Percentiles rank a stretch among this genome's conserved stretches.
These are phyloP conservation scores for Zapornia atra DNA, from an alignment of 2,113 vertebrate genomes.

Conservation along the genomic window DNA sequence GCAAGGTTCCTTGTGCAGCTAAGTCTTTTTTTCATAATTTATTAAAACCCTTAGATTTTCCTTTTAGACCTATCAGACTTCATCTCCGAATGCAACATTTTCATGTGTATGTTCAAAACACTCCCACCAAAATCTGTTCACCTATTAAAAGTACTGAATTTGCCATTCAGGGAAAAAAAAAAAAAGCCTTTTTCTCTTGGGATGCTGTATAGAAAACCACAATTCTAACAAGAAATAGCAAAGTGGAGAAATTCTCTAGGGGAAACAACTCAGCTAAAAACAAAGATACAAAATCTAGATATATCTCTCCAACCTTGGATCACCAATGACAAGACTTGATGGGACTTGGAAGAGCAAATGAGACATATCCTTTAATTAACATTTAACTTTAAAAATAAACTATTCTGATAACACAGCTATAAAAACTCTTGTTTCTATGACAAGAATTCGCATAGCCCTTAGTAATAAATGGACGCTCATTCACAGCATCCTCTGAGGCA, in stretches of 20 bases:
- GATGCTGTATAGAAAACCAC: not conserved
- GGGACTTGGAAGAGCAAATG: not conserved
- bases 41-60: not conserved
- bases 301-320: not conserved
- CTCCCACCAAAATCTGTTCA: not conserved
- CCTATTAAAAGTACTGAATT: not conserved
- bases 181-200: not conserved
- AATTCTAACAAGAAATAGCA: not conserved
- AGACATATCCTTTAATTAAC: not conserved
- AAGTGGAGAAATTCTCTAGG: not conserved
- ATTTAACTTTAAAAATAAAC: not conserved
- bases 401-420: not conserved
- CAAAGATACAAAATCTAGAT: not conserved
- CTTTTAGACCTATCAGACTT: not conserved
- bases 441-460: not conserved
- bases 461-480: not conserved
- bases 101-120: not conserved
- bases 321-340: not conserved
- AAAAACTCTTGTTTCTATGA: not conserved
- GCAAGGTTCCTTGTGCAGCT: not conserved
- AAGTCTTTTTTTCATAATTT: not conserved
- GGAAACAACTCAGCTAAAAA: not conserved
- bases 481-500: not conserved
- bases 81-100: not conserved
- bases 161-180: not conserved